Base-by-base conservation (phyloP, 1,140 invertebrate genomes). In the Pinna nobilis region DNA sequence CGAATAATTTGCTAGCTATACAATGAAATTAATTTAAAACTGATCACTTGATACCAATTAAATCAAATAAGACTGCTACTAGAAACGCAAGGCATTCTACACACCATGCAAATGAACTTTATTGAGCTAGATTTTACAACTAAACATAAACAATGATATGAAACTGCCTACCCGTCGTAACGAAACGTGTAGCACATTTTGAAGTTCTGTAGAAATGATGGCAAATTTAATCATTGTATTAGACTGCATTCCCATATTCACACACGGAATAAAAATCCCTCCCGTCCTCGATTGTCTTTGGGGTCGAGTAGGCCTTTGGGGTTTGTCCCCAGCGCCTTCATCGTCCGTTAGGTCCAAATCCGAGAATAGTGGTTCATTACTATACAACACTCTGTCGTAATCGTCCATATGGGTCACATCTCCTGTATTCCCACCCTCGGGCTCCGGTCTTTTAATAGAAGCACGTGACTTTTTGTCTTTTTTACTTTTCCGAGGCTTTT, bases 201-300 rank as follows among this genome's bases (percentile, higher is more conserved):
- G 96, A 83, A 99, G 92, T 91, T 98, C 97, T 89, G 98, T 98
- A 87, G 94, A 93, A 85, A 99, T 98, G 57, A 99, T 94, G 86
- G 94, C 96, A 90, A 98, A 98, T 90, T 97, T 98, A 94, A 99
- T 98, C 93, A 98, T 94, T 2, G 97, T 98, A 87, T 98, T 97
- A 53, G 97, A 98, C 86, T 95, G 97, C 88, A 98, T 74, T 39
- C 85, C 82, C 13, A 86, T 66, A 51, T 77, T 76, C 2, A 81
- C 49, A 66, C 81, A 83, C 0, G 84, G 80, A 57, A 87, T 83
- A 70, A 81, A 76, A 50, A 79, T 78, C 32, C 77, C 81, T 49
- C 73, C 68, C 7, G 73, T 61, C 20, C 74, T 53, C 11, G 51
- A 44, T 39, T 44, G 39, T 33, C 69, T 23, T 23, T 61, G 41